Conservation (phyloP, 2,113 vertebrate species). For the Apodemus sylvaticus region DNA sequence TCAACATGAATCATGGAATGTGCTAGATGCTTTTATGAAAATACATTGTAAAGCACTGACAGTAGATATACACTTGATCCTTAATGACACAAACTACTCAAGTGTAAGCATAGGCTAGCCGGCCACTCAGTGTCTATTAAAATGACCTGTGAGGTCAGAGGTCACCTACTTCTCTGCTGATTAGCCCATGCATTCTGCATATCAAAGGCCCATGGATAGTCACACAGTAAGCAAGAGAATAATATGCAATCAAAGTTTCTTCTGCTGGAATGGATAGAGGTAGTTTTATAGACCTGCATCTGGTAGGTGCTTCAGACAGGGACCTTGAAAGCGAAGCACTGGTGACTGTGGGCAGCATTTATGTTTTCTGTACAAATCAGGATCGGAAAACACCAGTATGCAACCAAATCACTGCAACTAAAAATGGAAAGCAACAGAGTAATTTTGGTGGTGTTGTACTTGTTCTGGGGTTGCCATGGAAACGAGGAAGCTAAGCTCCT, state of each 20-base stretch:
- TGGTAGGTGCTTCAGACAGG: constrained; percentile 58
- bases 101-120: not conserved
- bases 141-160: not conserved
- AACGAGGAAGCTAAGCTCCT: constrained; percentile 71
- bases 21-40: not conserved
- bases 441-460: constrained; percentile 79
- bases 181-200: not conserved
- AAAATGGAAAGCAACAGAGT: constrained; percentile 75
- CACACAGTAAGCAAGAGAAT: not conserved
- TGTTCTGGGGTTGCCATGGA: constrained; percentile 80
- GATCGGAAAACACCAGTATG: constrained; percentile 69
- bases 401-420: constrained; percentile 74
- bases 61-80: not conserved
- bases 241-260: not conserved
- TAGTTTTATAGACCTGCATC: constrained; percentile 8
- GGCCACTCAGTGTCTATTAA: not conserved
- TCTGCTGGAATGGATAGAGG: not conserved
- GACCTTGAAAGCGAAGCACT: constrained; percentile 53
- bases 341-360: constrained; percentile 39
- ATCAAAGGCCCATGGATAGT: not conserved
- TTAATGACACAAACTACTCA: not conserved
- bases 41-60: not conserved
- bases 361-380: constrained; percentile 72
- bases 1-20: not conserved
- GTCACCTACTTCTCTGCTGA: not conserved